These are phyloP conservation scores for Petrolisthes cinctipes DNA, from an alignment of 2,888 invertebrate genomes.

Conservation along the genomic window DNA sequence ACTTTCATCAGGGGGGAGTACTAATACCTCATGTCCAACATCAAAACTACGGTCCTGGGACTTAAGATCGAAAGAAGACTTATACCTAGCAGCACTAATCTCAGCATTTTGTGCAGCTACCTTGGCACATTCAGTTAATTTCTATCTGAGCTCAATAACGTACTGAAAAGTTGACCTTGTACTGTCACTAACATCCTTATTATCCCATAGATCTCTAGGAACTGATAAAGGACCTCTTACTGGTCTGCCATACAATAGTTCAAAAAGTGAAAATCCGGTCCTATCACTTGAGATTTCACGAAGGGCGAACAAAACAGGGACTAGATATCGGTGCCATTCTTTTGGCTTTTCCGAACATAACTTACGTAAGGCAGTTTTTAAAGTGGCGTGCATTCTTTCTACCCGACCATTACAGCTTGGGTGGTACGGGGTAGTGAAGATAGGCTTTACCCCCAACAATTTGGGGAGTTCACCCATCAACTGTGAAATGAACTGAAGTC, in stretches of 20 bases:
- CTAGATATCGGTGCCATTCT: slow-evolving; percentile 44
- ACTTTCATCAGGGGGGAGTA: slow-evolving; percentile 7
- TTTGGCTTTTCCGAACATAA: neutral
- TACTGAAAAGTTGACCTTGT: slow-evolving; percentile 30
- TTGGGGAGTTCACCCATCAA: slow-evolving; percentile 20
- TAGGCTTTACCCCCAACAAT: slow-evolving; percentile 11
- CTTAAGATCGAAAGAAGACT: slow-evolving; percentile 29
- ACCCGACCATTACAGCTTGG: neutral
- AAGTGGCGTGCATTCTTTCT: neutral
- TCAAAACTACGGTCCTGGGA: slow-evolving; percentile 16
- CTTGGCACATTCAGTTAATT: neutral
- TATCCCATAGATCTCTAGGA: slow-evolving; percentile 30
- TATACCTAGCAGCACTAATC: slow-evolving; percentile 1
- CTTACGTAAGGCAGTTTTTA: neutral
- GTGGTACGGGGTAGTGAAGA: neutral
- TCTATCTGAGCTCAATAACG: slow-evolving; percentile 24
- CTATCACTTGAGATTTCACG: slow-evolving; percentile 38
- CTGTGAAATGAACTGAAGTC: neutral
- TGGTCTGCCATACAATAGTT: slow-evolving; percentile 15
- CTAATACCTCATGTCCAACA: slow-evolving; percentile 19
- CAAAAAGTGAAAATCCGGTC: slow-evolving; percentile 41
- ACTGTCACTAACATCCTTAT: neutral
- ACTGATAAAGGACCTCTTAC: slow-evolving; percentile 29
- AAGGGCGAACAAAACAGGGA: slow-evolving; percentile 23
- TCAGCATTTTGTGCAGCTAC: slow-evolving; percentile 21